Evolutionary conservation across 2,797 vertebrate genomes (phyloP).

Genomic region (Xiphorhynchus erythropygius): DNA sequence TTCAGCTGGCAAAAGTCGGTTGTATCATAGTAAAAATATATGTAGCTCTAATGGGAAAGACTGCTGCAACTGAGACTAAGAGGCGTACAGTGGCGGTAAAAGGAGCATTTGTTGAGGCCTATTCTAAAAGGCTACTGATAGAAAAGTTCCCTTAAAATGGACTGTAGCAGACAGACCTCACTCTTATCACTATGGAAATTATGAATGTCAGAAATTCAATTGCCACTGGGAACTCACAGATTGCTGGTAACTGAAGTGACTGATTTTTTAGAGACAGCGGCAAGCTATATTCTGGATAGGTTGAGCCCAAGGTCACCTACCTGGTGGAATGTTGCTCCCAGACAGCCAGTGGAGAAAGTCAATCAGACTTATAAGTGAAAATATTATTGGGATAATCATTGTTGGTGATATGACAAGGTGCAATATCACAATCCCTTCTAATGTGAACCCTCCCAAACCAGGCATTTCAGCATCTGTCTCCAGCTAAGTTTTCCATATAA

Average conservation of each 20-base stretch:
- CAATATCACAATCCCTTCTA: not conserved
- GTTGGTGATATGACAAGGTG: not conserved
- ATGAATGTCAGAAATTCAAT: not conserved
- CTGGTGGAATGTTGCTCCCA: not conserved
- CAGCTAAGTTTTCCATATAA: not conserved
- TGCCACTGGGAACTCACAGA: not conserved
- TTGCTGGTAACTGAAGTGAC: not conserved
- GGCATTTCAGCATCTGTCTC: not conserved
- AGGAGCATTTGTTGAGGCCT: not conserved
- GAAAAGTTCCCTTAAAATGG: not conserved
- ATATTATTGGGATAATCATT: not conserved
- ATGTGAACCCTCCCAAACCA: not conserved
- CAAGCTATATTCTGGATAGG: not conserved
- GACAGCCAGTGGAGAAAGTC: not conserved
- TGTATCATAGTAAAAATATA: not conserved
- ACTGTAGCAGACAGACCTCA: not conserved
- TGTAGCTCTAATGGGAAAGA: not conserved
- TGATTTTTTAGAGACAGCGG: not conserved
- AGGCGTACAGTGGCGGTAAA: not conserved
- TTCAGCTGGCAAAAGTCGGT: not conserved
- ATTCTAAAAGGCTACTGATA: not conserved
- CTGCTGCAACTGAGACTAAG: not conserved
- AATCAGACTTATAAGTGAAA: not conserved
- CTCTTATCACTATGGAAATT: not conserved
- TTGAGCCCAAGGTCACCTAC: fast-evolving